phyloP scores from a whole-genome alignment of 53 echinoderm and acorn worm genomes.

The Temnopleurus reevesii region DNA sequence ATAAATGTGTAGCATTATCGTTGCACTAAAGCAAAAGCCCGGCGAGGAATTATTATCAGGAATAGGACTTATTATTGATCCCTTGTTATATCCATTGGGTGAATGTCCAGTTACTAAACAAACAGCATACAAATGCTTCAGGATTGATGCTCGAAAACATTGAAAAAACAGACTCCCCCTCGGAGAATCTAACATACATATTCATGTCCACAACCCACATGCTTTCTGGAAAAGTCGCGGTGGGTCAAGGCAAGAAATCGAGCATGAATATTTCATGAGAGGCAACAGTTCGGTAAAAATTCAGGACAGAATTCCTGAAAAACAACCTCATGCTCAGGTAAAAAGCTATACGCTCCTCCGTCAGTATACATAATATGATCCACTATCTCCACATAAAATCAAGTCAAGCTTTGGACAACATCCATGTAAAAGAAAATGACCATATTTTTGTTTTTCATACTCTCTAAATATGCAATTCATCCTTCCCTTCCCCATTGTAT shows the following conservation, averaged over 20 bases:
- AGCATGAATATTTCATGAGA: constrained; percentile 45
- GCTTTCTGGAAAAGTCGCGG: not conserved
- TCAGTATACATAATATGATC: not conserved
- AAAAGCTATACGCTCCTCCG: not conserved
- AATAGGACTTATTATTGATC: not conserved
- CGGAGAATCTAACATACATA: not conserved
- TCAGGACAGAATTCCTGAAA: constrained; percentile 16
- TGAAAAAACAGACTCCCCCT: not conserved
- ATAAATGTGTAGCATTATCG: not conserved
- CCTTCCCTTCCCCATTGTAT: no score
- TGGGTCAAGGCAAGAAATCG: not conserved
- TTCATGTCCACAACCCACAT: not conserved
- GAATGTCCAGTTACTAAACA: constrained; percentile 41
- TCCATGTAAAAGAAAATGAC: not conserved
- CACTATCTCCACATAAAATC: not conserved
- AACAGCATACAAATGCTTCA: constrained; percentile 18
- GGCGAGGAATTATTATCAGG: not conserved
- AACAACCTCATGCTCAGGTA: not conserved
- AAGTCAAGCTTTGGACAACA: not conserved
- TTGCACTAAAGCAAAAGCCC: no score
- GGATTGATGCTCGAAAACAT: not conserved
- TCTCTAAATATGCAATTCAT: no score
- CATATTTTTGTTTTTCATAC: not conserved
- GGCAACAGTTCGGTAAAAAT: not conserved
- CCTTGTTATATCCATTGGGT: not conserved